Evolutionary conservation across 2,113 vertebrate species (phyloP), one percentile per base, ranked within the genome.

Genomic region (Circaetus cinerascens): DNA sequence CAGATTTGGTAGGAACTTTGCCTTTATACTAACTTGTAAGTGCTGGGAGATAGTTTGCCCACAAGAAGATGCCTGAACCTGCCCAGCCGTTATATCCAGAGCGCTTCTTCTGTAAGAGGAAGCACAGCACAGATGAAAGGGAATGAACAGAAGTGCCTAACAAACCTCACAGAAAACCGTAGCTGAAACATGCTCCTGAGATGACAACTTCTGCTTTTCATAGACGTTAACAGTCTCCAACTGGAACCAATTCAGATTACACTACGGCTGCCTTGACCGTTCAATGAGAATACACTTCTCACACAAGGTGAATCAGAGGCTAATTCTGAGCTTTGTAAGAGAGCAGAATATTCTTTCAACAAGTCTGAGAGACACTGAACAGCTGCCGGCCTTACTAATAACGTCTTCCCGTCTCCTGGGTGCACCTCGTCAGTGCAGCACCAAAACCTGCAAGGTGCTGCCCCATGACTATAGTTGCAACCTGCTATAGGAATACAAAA

Each of bases 391-490:
- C 77, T 74, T 55, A 5, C 15, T 21, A 32, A 13, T 8, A 88
- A 40, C 16, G 2, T 16, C 57, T 26, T 14, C 15, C 15, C 26
- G 15, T 16, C 34, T 46, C 51, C 55, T 12, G 36, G 30, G 29
- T 13, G 25, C 26, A n/a, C 9, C n/a, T 23, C 20, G 13, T 27
- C 45, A 71, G 23, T 1, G 41, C 48, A 40, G 60, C 91, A 76
- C 32, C 67, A 50, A 62, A 85, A 6, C 6, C 80, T 77, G 64
- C 6, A 6, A 51, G 64, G 32, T 23, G 41, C 68, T 81, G 57
- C 20, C 43, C 29, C 38, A 7, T 0, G 11, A 9, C 38, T 17
- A 4, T 0, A 5, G 30, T 5, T 79, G 36, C 79, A 67, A 20
- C 46, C 55, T 74, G 75, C 27, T 32, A 20, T 0, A 77, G 81